Evolutionary conservation across 2,888 invertebrate species (phyloP).

Genomic region (Alentia gelatinosa): DNA sequence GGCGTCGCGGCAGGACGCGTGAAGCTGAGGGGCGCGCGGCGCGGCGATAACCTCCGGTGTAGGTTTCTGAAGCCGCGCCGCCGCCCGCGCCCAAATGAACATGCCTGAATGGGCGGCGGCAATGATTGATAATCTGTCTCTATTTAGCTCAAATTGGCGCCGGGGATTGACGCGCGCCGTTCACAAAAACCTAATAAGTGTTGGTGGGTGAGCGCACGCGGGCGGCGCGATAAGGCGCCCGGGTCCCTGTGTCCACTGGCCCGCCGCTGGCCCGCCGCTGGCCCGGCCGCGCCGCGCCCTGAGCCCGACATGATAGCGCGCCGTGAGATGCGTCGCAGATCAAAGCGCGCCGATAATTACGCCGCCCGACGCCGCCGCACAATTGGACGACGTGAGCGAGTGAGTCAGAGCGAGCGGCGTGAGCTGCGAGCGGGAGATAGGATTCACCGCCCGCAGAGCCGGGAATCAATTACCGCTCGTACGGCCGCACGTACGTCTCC

Average conservation of each 20-base stretch:
- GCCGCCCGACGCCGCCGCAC: neutral
- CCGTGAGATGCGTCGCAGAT: conserved; percentile 18
- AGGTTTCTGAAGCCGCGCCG: neutral
- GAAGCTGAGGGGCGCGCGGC: neutral
- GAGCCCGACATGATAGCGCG: neutral
- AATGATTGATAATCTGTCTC: conserved; percentile 50
- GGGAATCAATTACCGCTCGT: neutral
- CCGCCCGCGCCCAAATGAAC: neutral
- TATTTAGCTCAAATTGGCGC: conserved; percentile 38
- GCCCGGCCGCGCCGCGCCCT: neutral
- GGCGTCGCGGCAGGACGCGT: neutral
- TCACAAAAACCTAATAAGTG: conserved; percentile 43
- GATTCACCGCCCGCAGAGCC: neutral
- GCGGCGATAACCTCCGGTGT: neutral
- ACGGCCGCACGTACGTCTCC: too few relatives aligned
- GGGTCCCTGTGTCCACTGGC: too few relatives aligned
- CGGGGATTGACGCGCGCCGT: neutral
- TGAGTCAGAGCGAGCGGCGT: neutral
- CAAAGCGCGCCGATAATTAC: neutral
- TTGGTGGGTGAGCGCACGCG: neutral
- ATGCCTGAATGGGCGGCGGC: neutral
- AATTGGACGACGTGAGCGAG: neutral
- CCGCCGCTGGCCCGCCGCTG: neutral
- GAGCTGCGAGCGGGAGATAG: neutral
- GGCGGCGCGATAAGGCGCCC: conserved; percentile 25